These are phyloP conservation scores for Onthophagus taurus DNA, from an alignment of 1,140 invertebrate genomes.

Conservation along the genomic window DNA sequence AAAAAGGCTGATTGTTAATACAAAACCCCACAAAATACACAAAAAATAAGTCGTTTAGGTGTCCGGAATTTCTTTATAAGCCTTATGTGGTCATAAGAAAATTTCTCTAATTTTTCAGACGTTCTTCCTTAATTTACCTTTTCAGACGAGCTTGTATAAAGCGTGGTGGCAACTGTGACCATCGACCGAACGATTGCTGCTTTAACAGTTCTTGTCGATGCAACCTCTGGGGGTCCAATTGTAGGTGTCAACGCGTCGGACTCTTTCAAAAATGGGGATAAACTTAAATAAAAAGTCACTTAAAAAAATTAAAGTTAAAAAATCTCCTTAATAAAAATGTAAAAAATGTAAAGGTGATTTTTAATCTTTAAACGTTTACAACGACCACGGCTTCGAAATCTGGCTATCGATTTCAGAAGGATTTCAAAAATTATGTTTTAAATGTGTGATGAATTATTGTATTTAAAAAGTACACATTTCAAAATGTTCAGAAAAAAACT, in stretches of 20 bases:
- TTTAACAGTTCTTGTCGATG: constrained; percentile 77
- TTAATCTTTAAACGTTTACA: no score
- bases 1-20: no score
- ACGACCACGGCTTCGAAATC: neutral
- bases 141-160: constrained; percentile 76
- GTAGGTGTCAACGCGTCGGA: constrained; percentile 78
- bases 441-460: no score
- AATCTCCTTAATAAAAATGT: no score
- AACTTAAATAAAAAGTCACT: constrained; percentile 20
- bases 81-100: constrained; percentile 17
- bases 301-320: constrained; percentile 1
- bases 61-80: no score
- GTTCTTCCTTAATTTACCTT: constrained; percentile 77
- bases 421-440: no score
- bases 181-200: constrained; percentile 77
- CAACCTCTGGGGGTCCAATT: constrained; percentile 86
- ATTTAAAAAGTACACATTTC: no score
- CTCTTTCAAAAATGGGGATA: constrained; percentile 86
- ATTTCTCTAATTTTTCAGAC: constrained; percentile 52
- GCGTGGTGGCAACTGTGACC: constrained; percentile 73
- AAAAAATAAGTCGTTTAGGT: no score
- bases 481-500: neutral
- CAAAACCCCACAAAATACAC: no score
- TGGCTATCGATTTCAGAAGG: no score
- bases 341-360: no score